Evolutionary conservation across 2,113 vertebrate species (phyloP).

Genomic region (Muntiacus muntjak): DNA sequence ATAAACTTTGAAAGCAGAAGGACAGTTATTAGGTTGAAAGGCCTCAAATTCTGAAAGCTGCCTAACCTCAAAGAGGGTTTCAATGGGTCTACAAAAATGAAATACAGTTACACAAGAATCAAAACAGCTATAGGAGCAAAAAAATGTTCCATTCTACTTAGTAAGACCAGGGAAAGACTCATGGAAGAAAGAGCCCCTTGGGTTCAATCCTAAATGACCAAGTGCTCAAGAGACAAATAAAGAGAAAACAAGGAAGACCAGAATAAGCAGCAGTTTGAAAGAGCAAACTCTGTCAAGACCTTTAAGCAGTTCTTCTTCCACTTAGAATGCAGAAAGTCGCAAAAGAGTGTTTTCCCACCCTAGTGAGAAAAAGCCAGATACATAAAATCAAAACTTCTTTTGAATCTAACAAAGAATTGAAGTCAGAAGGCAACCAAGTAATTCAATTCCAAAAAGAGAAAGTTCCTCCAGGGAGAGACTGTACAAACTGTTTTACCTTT

Average conservation of each 20-base stretch:
- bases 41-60: not conserved
- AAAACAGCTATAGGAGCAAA: not conserved
- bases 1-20: not conserved
- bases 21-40: not conserved
- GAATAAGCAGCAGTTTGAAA: not conserved
- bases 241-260: not conserved
- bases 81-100: not conserved
- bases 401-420: not conserved
- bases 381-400: conserved; percentile 18
- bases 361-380: not conserved
- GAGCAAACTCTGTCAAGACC: not conserved
- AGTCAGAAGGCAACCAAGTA: not conserved
- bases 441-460: not conserved
- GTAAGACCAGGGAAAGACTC: not conserved
- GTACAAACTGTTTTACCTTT: not conserved
- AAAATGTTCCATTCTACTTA: not conserved
- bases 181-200: not conserved
- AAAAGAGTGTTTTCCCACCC: not conserved
- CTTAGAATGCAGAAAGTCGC: not conserved
- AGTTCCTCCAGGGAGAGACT: not conserved
- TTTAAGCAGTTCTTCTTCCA: not conserved
- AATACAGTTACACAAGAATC: not conserved
- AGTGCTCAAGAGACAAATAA: not conserved
- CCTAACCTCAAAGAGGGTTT: not conserved
- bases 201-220: not conserved